Base-by-base conservation (phyloP, 2,113 vertebrate species). In the Pygoscelis adeliae region DNA sequence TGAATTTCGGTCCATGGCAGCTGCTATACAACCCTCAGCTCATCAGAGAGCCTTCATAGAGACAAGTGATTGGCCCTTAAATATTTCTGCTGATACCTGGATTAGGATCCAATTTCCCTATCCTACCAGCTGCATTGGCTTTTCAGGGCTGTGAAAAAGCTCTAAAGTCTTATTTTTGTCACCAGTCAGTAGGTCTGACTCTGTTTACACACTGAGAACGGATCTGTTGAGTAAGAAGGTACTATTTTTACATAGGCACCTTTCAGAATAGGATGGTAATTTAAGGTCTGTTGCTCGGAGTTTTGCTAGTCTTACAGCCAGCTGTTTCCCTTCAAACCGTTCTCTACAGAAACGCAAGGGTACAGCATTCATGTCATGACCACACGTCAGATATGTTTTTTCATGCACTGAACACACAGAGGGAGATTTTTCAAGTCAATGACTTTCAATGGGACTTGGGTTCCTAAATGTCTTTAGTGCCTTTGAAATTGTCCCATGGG, bases 341-440 rank as follows among this genome's bases (percentile, higher is more conserved):
- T 77, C 90, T 86, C 85, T 59, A 56, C 67, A 74, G 78, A 95
- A 94, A 83, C 1, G 1, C 46, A 63, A 81, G 32, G 53, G 53
- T 74, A 83, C 71, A 80, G 55, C 50, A 15, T 66, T 90, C 58
- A 26, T 66, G 29, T 47, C 55, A 47, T 59, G 82, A 70, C 47
- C n/a, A 3, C 58, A 56, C 3, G 19, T 89, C 92, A 90, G 67
- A 80, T 73, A 55, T 2, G 73, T 32, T 77, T 95, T 36, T 87
- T 80, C 84, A 83, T 80, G 79, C 73, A 73, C 59, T 74, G 74
- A 93, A 90, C 89, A 85, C 70, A 89, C 26, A 42, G 62, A 40
- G 74, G 13, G n/a, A 94, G 53, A 94, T 76, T 89, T 95, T 95
- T 87, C 83, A 90, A 95, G 70, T 82, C 83, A 95, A 14, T 93